Conservation (phyloP, 2,888 invertebrate species). For the Glyphotaelius pellucidus region DNA sequence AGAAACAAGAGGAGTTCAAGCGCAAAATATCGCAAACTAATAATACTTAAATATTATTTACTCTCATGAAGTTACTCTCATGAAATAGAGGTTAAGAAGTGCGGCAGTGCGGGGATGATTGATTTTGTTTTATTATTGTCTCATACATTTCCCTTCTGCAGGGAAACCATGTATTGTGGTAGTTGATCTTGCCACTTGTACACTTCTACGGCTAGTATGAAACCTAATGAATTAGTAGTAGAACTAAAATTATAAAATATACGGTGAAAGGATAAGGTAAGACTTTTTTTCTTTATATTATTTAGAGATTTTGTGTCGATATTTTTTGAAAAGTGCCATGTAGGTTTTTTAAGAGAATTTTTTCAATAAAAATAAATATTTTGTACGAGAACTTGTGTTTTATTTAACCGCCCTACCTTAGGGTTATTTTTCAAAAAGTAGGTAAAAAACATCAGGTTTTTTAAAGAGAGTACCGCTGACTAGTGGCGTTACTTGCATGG, state of each 20-base stretch:
- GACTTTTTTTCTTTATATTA: not conserved
- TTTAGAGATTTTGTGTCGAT: not conserved
- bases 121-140: not conserved
- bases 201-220: not conserved
- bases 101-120: not conserved
- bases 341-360: constrained; percentile 55
- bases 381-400: constrained; percentile 54
- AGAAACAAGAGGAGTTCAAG: constrained; percentile 75
- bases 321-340: constrained; percentile 58
- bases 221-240: not conserved
- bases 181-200: not conserved
- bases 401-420: too few species aligned
- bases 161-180: not conserved
- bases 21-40: constrained; percentile 72
- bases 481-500: too few species aligned
- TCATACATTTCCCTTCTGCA: not conserved
- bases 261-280: not conserved
- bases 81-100: not conserved
- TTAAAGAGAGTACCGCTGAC: too few species aligned
- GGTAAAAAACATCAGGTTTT: too few species aligned
- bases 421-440: too few species aligned
- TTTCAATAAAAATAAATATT: constrained; percentile 63
- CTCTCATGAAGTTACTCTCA: not conserved
- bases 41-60: constrained; percentile 54
- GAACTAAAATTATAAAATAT: not conserved